Evolutionary conservation across 92 coral and sea anemone genomes (phyloP).

Genomic region (Zoanthus sociatus): DNA sequence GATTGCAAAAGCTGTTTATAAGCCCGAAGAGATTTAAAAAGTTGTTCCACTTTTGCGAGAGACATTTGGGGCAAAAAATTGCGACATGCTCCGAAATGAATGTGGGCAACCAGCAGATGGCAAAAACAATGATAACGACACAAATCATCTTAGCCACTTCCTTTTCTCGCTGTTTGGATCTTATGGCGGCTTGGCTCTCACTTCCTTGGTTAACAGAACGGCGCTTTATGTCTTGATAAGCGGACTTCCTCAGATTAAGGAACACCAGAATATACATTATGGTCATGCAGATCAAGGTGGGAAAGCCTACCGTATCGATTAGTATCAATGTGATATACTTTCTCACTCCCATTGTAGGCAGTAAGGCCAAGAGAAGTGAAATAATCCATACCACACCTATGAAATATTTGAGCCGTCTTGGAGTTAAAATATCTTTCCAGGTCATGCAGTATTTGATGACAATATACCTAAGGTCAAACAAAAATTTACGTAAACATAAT

Average conservation of each 20-base stretch:
- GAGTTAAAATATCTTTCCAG: conserved; percentile 20
- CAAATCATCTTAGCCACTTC: conserved; percentile 42
- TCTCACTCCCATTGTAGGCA: conserved; percentile 30
- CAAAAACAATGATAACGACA: conserved; percentile 23
- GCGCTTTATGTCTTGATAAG: conserved; percentile 36
- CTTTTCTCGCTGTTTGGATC: conserved; percentile 41
- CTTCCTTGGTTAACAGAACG: conserved; percentile 12
- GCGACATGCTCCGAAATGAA: conserved; percentile 27
- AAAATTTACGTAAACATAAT: neutral
- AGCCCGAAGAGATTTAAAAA: conserved; percentile 39
- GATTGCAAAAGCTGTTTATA: conserved; percentile 41
- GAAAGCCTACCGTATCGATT: conserved; percentile 5
- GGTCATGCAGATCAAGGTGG: conserved; percentile 23
- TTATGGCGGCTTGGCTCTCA: conserved; percentile 21
- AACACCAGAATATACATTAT: conserved; percentile 24
- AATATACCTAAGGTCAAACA: conserved; percentile 20
- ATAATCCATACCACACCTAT: conserved; percentile 22
- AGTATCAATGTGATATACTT: conserved; percentile 17
- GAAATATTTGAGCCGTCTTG: conserved; percentile 30
- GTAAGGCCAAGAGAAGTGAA: conserved; percentile 21
- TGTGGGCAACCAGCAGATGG: conserved; percentile 26
- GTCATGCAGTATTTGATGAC: conserved; percentile 11
- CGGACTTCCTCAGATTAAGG: conserved; percentile 30
- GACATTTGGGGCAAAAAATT: conserved; percentile 19
- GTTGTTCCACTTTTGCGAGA: conserved; percentile 29